Percentiles rank a stretch among this genome's conserved stretches.
These are phyloP conservation scores for Stichopus horrens DNA, from an alignment of 53 echinoderm and acorn worm species.

Conservation along the genomic window DNA sequence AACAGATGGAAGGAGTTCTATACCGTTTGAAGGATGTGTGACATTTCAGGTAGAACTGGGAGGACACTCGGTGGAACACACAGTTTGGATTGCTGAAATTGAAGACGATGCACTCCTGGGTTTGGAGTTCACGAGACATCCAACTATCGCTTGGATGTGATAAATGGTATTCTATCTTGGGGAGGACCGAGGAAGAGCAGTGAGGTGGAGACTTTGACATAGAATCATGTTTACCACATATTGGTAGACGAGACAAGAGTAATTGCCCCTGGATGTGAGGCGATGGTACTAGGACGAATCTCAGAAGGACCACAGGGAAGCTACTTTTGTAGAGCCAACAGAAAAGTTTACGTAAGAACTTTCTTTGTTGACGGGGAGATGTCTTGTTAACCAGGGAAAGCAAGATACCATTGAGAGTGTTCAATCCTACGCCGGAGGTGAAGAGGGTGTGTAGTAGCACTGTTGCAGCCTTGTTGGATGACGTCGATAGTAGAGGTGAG, in stretches of 20 bases:
- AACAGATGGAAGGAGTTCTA: not conserved
- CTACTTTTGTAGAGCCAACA: constrained; percentile 5
- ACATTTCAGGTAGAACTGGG: not conserved
- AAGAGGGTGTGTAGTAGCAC: not conserved
- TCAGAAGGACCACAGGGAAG: not conserved
- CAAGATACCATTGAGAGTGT: constrained; percentile 16
- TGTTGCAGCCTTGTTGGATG: not conserved
- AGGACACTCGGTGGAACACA: not conserved
- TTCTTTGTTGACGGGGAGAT: not conserved
- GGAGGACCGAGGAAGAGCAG: no score
- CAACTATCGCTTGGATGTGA: not conserved
- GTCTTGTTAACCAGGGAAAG: not conserved
- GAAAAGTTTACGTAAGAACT: not conserved
- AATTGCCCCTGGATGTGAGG: constrained; percentile 5
- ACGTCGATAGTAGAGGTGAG: not conserved
- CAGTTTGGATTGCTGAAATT: not conserved
- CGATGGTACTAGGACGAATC: not conserved
- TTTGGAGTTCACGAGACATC: not conserved
- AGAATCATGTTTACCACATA: not conserved
- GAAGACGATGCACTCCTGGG: not conserved
- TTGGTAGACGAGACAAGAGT: not conserved
- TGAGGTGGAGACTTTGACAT: not conserved
- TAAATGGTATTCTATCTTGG: no score
- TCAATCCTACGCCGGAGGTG: not conserved
- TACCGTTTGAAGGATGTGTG: not conserved